A percentile compares a stretch with the other conserved stretches of the same genome.
Conservation (phyloP, 2,113 vertebrate genomes). For the Lamprologus speciosus region DNA sequence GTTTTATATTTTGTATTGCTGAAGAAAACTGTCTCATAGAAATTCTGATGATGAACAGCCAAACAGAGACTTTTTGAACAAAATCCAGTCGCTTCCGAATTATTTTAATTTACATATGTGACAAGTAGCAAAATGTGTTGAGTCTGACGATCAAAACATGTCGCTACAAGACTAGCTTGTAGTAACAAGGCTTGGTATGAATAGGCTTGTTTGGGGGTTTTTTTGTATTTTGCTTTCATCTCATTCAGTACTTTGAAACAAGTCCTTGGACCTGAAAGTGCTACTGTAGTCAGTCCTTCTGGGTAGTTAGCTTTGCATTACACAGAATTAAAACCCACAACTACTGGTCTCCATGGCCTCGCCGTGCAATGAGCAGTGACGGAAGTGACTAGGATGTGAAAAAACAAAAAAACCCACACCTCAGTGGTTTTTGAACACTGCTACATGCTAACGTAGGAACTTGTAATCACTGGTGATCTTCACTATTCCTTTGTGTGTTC, state of each 20-base stretch:
- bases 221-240: not conserved
- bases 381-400: not conserved
- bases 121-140: not conserved
- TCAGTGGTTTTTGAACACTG: not conserved
- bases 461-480: not conserved
- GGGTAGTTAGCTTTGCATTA: not conserved
- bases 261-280: not conserved
- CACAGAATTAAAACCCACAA: not conserved
- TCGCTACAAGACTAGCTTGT: not conserved
- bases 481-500: not conserved
- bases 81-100: not conserved
- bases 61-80: not conserved
- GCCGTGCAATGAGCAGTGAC: not conserved
- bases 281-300: not conserved
- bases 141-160: not conserved
- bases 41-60: not conserved
- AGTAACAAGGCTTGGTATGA: not conserved
- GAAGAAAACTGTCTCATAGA: not conserved
- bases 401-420: rapidly evolving
- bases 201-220: not conserved
- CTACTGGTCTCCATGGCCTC: not conserved
- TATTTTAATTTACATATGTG: not conserved
- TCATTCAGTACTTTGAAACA: not conserved
- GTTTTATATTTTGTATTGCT: not conserved
- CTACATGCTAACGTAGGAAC: not conserved